Evolutionary conservation across 2,797 vertebrate genomes (phyloP), one percentile per base, ranked within the genome.

Genomic region (Fratercula arctica): DNA sequence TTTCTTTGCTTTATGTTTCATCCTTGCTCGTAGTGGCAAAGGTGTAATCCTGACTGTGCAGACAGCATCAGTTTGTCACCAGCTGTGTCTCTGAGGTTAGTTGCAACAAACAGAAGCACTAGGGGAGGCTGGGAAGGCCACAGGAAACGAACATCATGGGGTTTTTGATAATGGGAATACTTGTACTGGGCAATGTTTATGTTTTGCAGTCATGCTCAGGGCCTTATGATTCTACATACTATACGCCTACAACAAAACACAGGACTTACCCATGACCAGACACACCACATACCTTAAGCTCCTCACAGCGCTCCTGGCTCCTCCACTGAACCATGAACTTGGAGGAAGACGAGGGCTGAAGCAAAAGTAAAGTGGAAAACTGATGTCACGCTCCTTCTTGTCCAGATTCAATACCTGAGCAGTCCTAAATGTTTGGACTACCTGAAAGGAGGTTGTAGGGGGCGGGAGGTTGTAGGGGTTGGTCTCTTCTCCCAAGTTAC

Each of bases 1-100:
- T 78, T 28, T 46, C 59, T 79, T 92, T 86, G 23, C 46, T 75
- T 91, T 78, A 76, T 61, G 86, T 91, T 66, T 96, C 77, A 93
- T 83, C 43, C 31, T 91, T 87, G n/a, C 48, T 85, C 60, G 81
- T 5, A 67, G 14, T 3, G 57, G 20, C 37, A 77, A 90, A 90
- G 64, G 39, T 90, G 48, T 51, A 73, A 57, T 63, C 26, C 46
- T 78, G 61, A 76, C 54, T 46, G 23, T 29, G 28, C 60, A 94
- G 78, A 61, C 48, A 51, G 24, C 39, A 51, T 23, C 4, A 1
- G 4, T 50, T 31, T 77, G 50, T 48, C 67, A 60, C 37, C 45
- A 78, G n/a, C 35, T 50, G 4, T 29, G 60, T 18, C 66, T 78
- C 8, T 56, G 46, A 80, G 35, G n/a, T 84, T 89, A 82, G 31